phyloP scores from a whole-genome alignment of 2,113 vertebrate species.

The Daphoenositta chrysoptera region DNA sequence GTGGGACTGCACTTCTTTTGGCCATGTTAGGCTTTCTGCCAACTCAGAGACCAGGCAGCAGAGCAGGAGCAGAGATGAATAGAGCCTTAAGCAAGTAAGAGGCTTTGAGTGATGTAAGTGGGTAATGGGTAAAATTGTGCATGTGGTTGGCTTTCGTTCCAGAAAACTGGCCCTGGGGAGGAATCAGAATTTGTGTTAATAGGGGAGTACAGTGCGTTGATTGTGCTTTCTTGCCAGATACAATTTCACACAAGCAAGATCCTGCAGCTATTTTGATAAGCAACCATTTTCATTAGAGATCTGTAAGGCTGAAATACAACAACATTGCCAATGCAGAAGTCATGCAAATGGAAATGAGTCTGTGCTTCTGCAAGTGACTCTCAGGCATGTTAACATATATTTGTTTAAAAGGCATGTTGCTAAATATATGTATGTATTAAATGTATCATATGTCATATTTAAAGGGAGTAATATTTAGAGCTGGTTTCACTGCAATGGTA shows the following conservation, averaged over 20 bases:
- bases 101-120: neutral
- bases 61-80: neutral
- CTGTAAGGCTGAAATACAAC: neutral
- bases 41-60: neutral
- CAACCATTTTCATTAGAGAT: neutral
- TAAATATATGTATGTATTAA: neutral
- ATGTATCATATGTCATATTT: neutral
- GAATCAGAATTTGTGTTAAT: neutral
- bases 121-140: neutral
- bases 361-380: neutral
- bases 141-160: neutral
- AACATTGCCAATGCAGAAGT: neutral
- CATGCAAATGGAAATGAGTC: neutral
- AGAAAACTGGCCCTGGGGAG: neutral
- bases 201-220: neutral
- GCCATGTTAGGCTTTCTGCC: neutral
- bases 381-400: rapidly evolving
- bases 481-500: neutral
- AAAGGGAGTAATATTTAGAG: neutral
- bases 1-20: neutral
- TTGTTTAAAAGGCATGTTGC: neutral
- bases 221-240: neutral
- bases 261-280: neutral
- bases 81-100: neutral
- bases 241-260: neutral